Conservation (phyloP, 2,113 vertebrate genomes). For the Microcebus ravelobensis region DNA sequence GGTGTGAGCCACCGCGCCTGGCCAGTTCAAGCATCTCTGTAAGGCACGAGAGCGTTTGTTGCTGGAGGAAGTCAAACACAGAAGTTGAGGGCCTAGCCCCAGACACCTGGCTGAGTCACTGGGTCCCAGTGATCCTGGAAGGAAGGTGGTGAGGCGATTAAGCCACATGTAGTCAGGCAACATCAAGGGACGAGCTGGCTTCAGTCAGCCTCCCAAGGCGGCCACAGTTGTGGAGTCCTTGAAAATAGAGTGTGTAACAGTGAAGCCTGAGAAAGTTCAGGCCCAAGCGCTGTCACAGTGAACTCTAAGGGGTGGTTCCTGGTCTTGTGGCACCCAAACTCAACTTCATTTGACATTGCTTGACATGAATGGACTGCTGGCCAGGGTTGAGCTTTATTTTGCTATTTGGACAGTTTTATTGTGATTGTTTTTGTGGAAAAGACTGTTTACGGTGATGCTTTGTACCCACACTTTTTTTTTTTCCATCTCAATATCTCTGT, state of each 20-base stretch:
- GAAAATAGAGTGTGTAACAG: not conserved
- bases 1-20: too few relatives aligned
- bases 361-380: not conserved
- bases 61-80: not conserved
- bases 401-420: constrained; percentile 2
- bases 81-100: not conserved
- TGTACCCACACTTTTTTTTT: not conserved
- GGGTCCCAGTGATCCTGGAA: not conserved
- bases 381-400: not conserved
- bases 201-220: not conserved
- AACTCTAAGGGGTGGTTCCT: not conserved
- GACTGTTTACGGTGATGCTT: not conserved
- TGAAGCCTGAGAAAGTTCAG: not conserved
- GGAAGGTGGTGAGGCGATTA: not conserved
- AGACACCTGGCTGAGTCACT: too few relatives aligned
- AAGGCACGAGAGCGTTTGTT: not conserved
- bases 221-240: not conserved
- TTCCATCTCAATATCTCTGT: not conserved
- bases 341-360: not conserved
- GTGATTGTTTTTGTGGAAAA: constrained; percentile 34
- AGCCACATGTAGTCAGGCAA: not conserved
- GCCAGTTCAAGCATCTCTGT: not conserved
- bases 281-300: not conserved
- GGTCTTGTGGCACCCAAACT: not conserved
- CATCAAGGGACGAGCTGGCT: not conserved